Percentiles rank a stretch among this genome's conserved stretches.
These are phyloP conservation scores for Prionace glauca DNA, from an alignment of 2,797 vertebrate species.

Conservation along the genomic window DNA sequence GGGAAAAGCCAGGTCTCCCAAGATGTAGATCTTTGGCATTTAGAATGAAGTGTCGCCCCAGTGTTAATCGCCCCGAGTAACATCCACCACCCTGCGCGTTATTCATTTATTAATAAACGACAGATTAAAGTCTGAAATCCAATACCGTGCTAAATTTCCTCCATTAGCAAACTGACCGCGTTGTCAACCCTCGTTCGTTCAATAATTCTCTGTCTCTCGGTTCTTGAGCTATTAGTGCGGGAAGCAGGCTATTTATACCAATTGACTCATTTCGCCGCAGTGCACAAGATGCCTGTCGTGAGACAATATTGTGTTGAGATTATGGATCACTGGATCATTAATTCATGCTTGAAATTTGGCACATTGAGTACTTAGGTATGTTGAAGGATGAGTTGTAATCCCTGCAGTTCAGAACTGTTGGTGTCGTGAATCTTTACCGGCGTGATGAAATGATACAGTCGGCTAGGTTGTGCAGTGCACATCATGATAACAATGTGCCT, in stretches of 20 bases:
- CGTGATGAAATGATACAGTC: neutral
- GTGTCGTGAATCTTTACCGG: neutral
- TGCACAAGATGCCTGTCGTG: no score
- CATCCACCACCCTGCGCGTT: neutral
- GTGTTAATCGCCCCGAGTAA: neutral
- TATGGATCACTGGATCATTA: neutral
- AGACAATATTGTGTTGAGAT: neutral
- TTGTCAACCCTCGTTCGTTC: neutral
- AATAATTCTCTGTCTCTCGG: neutral
- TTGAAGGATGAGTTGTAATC: neutral
- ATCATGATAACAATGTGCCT: no score
- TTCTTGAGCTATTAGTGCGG: neutral
- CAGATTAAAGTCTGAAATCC: neutral
- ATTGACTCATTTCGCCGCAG: neutral
- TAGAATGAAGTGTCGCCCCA: neutral
- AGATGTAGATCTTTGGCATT: neutral
- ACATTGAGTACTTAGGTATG: neutral
- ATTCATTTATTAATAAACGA: neutral
- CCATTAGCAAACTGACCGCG: neutral
- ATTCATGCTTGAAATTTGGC: neutral
- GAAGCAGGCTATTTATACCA: neutral
- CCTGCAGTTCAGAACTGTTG: neutral
- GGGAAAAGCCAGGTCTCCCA: neutral
- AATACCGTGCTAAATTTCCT: neutral
- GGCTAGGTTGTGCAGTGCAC: neutral